Evolutionary conservation across 2,797 vertebrate species (phyloP), one percentile per base, ranked within the genome.

Genomic region (Chiroxiphia lanceolata): DNA sequence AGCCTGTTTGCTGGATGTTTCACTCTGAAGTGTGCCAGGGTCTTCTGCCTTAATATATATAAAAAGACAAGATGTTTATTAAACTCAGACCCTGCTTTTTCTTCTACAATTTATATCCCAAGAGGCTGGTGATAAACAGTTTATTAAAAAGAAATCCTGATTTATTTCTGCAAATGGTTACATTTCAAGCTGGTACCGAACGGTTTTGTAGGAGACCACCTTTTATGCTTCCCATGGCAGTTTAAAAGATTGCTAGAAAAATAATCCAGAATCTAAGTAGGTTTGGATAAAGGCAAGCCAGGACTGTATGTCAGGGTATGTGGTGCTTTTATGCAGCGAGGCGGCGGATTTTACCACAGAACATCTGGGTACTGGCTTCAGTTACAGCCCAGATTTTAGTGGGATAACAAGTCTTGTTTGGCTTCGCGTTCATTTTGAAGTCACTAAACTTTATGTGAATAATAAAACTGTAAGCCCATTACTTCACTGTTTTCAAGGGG

Each of bases 351-450:
- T 96, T 96, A 90, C 80, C 90, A 72, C 54, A 91, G 90, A 97
- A 94, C 93, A 96, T 95, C 96, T 96, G 97, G 94, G 86, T 74
- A 65, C 64, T 87, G 94, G 94, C 95, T 95, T 94, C 87, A 47
- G 82, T 96, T 96, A 93, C 95, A 97, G 45, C 74, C n/a, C 64
- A 91, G 69, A 20, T 95, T 96, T 97, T 84, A 90, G 76, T 61
- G 84, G 90, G 82, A 96, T 92, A 96, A 76, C 88, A 94, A 93
- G 65, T 25, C 89, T 87, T 96, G 76, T 93, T 95, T 88, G 92
- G 84, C 92, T 94, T 94, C 8, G 2, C 67, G 1, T 96, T 95
- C 65, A 59, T 93, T 97, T 95, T 94, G 74, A 95, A 95, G 60
- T 93, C 71, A 50, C 59, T 93, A 88, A 89, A 88, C 82, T 90